Evolutionary conservation across 2,113 vertebrate genomes (phyloP), one percentile per base, ranked within the genome.

Genomic region (Pithys albifrons): DNA sequence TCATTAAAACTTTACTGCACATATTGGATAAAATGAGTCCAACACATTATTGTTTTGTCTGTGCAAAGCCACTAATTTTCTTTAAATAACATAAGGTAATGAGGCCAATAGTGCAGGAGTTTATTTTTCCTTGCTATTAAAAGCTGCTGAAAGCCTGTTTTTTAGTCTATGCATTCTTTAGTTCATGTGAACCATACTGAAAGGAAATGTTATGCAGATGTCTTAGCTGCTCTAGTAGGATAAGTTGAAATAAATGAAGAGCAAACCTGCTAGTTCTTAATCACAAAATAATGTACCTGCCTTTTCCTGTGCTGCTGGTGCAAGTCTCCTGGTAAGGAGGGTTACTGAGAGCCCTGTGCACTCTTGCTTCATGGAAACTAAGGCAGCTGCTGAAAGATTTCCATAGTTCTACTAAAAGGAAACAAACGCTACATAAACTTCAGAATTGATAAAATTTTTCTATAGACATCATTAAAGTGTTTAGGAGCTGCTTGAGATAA

Each of bases 61-160:
- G 55, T 74, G 69, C 43, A 80, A 88, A 88, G 29, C 33, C 75
- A 83, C 79, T 88, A 31, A 86, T 86, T 92, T 91, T 93, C 59
- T 93, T 86, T 52, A 90, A 91, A 69, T 88, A 89, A 90, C 48
- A 51, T 57, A 13, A 86, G 33, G 48, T 93, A 71, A 83, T 51
- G 85, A 91, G 85, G 82, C 51, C 64, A 69, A 64, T 66, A 48
- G 64, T 55, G 29, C 59, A 51, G 39, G 45, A 81, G 72, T 91
- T 94, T 90, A 74, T 95, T 96, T 93, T 95, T 85, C 51, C 39
- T 90, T 93, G 80, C 78, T 94, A 59, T 85, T 95, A 80, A 91
- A 95, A 96, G 57, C 75, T 5, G 13, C 57, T 87, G 89, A 91
- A 93, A 90, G 78, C 67, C 85, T 3, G 7, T 9, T 35, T 91